Conservation (phyloP, 2,888 invertebrate genomes). For the Electrophaes corylata region DNA sequence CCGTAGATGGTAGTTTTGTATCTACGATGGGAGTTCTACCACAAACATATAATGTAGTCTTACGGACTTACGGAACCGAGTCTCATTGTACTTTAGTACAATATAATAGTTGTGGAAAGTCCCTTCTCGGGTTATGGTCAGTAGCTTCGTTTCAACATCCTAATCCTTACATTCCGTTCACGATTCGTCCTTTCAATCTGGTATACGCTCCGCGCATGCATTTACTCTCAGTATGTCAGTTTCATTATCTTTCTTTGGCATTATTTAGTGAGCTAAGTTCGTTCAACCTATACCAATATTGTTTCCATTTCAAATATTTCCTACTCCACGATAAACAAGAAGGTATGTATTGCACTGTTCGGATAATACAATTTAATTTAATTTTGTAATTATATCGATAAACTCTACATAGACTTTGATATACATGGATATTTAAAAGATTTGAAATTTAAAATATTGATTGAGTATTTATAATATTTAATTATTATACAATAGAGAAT, state of each 20-base stretch:
- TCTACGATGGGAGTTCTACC: conserved; percentile 67
- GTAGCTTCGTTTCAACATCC: conserved; percentile 54
- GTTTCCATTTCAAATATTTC: conserved; percentile 41
- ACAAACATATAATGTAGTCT: conserved; percentile 58
- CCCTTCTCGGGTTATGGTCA: conserved; percentile 48
- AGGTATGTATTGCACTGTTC: conserved; percentile 66
- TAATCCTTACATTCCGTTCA: conserved; percentile 63
- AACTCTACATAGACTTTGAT: conserved; percentile 10
- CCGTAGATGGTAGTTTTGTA: conserved; percentile 64
- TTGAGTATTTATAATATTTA: conserved; percentile 66
- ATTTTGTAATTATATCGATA: conserved; percentile 32
- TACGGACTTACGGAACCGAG: conserved; percentile 59
- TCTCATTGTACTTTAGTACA: conserved; percentile 38
- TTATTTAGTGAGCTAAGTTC: conserved; percentile 80
- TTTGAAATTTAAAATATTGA: conserved; percentile 35
- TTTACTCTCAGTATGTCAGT: conserved; percentile 59
- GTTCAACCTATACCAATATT: conserved; percentile 56
- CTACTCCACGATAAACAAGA: conserved; percentile 50
- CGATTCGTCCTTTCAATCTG: conserved; percentile 59
- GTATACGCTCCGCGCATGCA: conserved; percentile 60
- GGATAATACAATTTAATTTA: conserved; percentile 50
- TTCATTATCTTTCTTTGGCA: conserved; percentile 79
- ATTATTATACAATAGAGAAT: conserved; percentile 49
- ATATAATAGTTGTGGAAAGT: conserved; percentile 38
- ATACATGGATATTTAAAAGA: conserved; percentile 26